Percentiles rank a stretch among this genome's conserved stretches.
Evolutionary conservation across 2,797 vertebrate species (phyloP).

Genomic region (Bradypodion pumilum): DNA sequence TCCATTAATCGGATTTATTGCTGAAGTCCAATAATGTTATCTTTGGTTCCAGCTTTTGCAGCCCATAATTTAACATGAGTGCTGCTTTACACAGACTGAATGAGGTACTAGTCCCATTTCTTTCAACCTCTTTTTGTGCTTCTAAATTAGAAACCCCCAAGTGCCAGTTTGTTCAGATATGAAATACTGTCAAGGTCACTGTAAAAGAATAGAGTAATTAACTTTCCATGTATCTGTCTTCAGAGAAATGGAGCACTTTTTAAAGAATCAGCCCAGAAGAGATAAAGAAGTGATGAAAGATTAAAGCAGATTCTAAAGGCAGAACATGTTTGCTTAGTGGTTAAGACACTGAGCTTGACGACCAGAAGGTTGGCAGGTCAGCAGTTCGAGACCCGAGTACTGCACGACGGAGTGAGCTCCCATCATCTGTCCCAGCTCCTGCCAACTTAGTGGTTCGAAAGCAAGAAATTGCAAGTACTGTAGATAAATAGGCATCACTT

Average conservation of each 20-base stretch:
- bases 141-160: slow-evolving; percentile 74
- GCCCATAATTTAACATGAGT: slow-evolving; percentile 59
- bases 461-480: no score
- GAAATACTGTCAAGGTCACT: slow-evolving; percentile 63
- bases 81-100: slow-evolving; percentile 33
- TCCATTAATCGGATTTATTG: slow-evolving; percentile 58
- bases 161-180: slow-evolving; percentile 54
- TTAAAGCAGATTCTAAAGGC: background rate
- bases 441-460: no score
- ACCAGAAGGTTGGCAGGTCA: no score
- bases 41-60: slow-evolving; percentile 58
- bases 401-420: no score
- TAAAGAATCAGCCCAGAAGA: slow-evolving; percentile 13
- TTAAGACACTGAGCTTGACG: no score
- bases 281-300: slow-evolving; percentile 33
- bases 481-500: no score
- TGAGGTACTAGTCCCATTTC: slow-evolving; percentile 35
- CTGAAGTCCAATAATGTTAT: slow-evolving; percentile 59
- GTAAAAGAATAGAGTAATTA: slow-evolving; percentile 72
- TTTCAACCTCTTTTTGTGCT: slow-evolving; percentile 65
- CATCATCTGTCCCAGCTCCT: no score
- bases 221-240: slow-evolving; percentile 54
- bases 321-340: no score
- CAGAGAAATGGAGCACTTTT: slow-evolving; percentile 31
- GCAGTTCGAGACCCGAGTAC: no score